Conservation (phyloP, 2,113 vertebrate species). For the Halcyon senegalensis region DNA sequence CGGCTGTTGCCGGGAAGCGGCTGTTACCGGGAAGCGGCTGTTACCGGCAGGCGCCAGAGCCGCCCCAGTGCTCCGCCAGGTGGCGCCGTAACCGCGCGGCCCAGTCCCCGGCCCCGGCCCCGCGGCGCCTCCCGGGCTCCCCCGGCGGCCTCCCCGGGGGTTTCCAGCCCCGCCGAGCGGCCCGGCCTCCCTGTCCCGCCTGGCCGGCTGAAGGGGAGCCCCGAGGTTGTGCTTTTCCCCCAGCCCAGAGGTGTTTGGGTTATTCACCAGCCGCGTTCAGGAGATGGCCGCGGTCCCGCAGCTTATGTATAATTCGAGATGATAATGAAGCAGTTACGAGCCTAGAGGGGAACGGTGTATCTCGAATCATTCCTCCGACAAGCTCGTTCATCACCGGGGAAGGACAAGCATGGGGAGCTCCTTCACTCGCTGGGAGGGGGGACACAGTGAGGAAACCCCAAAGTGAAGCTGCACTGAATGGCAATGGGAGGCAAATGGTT, state of each 20-base stretch:
- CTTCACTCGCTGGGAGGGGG: no score
- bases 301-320: no score
- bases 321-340: not conserved
- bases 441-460: fast-evolving
- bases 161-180: not conserved
- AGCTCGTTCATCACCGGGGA: fast-evolving
- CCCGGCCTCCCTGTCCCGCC: not conserved
- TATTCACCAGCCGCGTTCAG: no score
- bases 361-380: not conserved
- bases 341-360: not conserved
- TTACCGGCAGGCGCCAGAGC: no score
- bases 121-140: no score
- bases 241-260: not conserved
- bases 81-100: constrained; percentile 28
- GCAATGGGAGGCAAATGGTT: not conserved
- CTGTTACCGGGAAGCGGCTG: no score
- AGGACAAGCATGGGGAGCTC: not conserved
- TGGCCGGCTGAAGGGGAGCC: not conserved
- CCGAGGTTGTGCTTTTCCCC: not conserved
- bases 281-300: fast-evolving
- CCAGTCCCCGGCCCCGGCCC: not conserved
- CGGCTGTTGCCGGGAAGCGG: no score
- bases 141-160: not conserved
- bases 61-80: not conserved
- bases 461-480: not conserved